Evolutionary conservation across 2,888 invertebrate species (phyloP).

Genomic region (Ophion obscuratus): DNA sequence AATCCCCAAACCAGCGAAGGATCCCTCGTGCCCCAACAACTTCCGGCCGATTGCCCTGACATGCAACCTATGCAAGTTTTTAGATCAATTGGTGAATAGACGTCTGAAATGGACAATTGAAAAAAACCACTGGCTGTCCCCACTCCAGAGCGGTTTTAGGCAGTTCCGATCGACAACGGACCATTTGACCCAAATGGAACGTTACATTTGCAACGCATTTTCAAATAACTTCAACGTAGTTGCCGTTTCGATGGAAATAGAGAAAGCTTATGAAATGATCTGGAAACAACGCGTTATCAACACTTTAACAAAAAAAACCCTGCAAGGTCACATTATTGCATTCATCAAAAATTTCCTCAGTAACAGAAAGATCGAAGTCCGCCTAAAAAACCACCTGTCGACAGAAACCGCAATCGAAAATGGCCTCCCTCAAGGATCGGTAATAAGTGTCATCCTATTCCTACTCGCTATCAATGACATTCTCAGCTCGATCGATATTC

Average conservation of each 20-base stretch:
- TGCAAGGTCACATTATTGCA: constrained; percentile 10
- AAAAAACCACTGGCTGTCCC: neutral
- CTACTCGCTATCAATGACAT: constrained; percentile 52
- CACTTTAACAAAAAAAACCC: neutral
- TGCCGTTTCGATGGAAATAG: constrained; percentile 29
- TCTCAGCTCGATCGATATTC: neutral
- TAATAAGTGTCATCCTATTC: constrained; percentile 38
- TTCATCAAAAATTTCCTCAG: constrained; percentile 28
- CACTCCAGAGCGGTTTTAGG: neutral
- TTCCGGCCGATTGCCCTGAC: no score
- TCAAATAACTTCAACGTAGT: constrained; percentile 9
- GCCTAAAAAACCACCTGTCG: neutral
- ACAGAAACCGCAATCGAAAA: neutral
- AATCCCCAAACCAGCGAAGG: no score
- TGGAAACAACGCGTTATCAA: constrained; percentile 35
- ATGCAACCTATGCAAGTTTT: no score
- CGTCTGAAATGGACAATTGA: neutral
- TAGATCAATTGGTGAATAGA: neutral
- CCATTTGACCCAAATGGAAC: neutral
- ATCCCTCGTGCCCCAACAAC: no score
- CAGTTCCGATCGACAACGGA: neutral
- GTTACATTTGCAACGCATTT: constrained; percentile 22
- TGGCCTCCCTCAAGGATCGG: constrained; percentile 34
- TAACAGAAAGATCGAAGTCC: constrained; percentile 10
- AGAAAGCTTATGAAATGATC: constrained; percentile 37